Evolutionary conservation across 2,113 vertebrate genomes (phyloP).

Genomic region (Myocastor coypus): DNA sequence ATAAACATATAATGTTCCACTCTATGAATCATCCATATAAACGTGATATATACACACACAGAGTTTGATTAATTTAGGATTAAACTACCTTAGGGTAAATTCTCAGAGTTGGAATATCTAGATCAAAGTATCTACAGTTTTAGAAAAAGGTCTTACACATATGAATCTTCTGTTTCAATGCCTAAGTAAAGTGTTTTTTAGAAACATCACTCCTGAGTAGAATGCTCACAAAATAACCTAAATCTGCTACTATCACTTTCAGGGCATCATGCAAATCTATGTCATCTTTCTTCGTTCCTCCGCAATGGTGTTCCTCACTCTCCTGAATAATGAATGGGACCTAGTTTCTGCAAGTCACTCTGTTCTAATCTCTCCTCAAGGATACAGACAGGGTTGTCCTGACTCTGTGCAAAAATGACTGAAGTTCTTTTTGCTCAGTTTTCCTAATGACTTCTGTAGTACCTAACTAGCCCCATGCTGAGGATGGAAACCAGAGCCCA

Average conservation of each 20-base stretch:
- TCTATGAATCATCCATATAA: background rate
- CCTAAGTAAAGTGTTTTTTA: background rate
- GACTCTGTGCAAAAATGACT: background rate
- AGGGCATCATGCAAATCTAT: background rate
- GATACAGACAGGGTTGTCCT: background rate
- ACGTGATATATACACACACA: too few species aligned
- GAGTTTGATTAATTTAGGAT: background rate
- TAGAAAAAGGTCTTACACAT: background rate
- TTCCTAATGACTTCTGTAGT: background rate
- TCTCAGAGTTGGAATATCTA: constrained; percentile 18
- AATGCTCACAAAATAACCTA: background rate
- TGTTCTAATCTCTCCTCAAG: background rate
- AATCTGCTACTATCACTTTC: background rate
- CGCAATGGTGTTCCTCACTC: background rate
- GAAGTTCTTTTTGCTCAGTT: background rate
- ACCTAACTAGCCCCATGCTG: background rate
- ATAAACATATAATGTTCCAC: background rate
- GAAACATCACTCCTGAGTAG: background rate
- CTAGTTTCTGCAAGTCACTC: background rate
- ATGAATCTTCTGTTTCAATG: background rate
- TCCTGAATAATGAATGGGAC: background rate
- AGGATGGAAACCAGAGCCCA: background rate
- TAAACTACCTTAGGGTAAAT: constrained; percentile 46
- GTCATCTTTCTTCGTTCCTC: background rate
- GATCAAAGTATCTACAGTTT: background rate